These are phyloP conservation scores for Indri indri DNA, from an alignment of 2,113 vertebrate genomes.

Conservation along the genomic window DNA sequence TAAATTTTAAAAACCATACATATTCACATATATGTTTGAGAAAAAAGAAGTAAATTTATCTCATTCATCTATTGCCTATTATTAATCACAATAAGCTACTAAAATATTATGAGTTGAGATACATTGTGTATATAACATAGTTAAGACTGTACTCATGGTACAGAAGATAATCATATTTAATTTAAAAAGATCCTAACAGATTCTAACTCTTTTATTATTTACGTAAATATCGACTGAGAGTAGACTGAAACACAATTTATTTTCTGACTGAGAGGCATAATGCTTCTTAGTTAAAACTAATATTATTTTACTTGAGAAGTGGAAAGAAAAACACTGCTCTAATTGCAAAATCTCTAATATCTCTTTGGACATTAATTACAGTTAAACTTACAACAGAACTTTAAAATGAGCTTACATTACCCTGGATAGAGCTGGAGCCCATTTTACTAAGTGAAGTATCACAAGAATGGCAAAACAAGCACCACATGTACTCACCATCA, in stretches of 20 bases:
- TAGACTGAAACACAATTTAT: background rate
- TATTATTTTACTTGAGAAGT: background rate
- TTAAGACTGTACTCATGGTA: background rate
- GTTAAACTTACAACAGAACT: conserved; percentile 34
- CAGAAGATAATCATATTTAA: conserved; percentile 16
- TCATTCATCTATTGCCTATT: background rate
- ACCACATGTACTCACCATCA: too few species aligned
- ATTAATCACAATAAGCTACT: background rate
- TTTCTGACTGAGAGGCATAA: conserved; percentile 8
- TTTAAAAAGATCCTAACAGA: background rate
- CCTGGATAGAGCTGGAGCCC: too few species aligned
- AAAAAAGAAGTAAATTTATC: background rate
- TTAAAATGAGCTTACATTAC: conserved; percentile 17
- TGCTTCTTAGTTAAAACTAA: conserved; percentile 13
- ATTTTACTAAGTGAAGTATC: too few species aligned
- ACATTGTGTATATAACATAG: background rate
- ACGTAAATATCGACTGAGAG: background rate
- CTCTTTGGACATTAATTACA: conserved; percentile 62
- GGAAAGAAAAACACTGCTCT: conserved; percentile 21
- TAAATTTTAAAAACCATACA: background rate
- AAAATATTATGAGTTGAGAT: background rate
- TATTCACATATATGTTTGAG: background rate
- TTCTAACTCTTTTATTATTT: conserved; percentile 29
- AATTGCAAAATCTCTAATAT: conserved; percentile 61
- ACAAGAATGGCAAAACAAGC: too few species aligned